Base-by-base conservation (phyloP, 2,113 vertebrate genomes). In the Actinemys pallida region DNA sequence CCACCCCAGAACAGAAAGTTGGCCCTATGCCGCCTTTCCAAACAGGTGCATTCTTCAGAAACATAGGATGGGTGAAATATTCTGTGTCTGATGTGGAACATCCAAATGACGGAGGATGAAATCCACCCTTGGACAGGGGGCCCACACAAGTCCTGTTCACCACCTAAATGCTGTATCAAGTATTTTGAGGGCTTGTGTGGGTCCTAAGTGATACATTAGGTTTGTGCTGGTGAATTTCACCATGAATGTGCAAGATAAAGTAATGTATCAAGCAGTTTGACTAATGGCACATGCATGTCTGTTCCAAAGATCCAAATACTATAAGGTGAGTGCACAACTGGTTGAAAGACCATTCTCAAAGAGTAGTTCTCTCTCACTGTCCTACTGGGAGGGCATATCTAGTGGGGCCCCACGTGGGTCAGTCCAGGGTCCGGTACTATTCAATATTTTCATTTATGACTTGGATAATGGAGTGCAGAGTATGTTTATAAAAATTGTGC, bases 71-170 rank as follows among this genome's bases (percentile, higher is more conserved):
- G 22, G 9, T 45, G 24, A 57, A 49, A 31, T 84, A 29, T 87
- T 84, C 47, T 57, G 25, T 8, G 6, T 76, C 35, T 93, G 54
- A n/a, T 1, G 2, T 35, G 81, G 42, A 25, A 7, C 22, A 91
- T 45, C 50, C 72, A 54, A 57, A 75, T 72, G 50, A 20, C 12
- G 47, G 19, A 65, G 65, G 16, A 59, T 75, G 78, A 83, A 8
- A 90, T 42, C 10, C 0, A 16, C 11, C n/a, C 3, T 0, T 0
- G 42, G 89, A 81, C 53, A 78, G 72, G 19, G 35, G 53, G 80
- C 78, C 39, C 0, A 0, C 35, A 0, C 0, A 2, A 90, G 72
- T 52, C 83, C 78, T 27, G 5, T 0, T 29, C 81, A 86, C 72
- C 50, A 8, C 8, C 1, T 19, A 8, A 8, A 25, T 27, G 10